Evolutionary conservation across 2,797 vertebrate species (phyloP).

Genomic region (Lateolabrax maculatus): DNA sequence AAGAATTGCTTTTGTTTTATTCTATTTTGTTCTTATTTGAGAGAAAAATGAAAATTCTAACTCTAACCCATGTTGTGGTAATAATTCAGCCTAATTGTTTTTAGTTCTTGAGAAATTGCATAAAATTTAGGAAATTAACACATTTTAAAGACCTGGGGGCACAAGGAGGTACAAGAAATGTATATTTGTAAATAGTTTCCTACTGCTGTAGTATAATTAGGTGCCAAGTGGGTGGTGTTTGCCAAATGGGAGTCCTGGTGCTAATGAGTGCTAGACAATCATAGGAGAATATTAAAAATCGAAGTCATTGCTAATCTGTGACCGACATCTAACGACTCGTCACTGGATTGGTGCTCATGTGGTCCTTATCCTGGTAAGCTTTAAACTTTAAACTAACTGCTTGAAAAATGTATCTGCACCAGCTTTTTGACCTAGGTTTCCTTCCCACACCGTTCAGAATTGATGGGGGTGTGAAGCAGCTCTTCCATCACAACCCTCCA

Average conservation of each 20-base stretch:
- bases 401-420: conserved; percentile 18
- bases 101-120: conserved; percentile 23
- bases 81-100: conserved; percentile 33
- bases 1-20: not conserved
- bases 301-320: conserved; percentile 18
- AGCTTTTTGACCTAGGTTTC: conserved; percentile 32
- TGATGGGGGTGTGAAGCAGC: conserved; percentile 51
- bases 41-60: not conserved
- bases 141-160: conserved; percentile 24
- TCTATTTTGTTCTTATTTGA: not conserved
- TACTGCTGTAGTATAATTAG: conserved; percentile 41
- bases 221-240: conserved; percentile 39
- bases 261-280: conserved; percentile 22
- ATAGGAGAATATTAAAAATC: conserved; percentile 20
- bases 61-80: not conserved
- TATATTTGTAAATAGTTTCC: conserved; percentile 37
- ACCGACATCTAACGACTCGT: conserved; percentile 24
- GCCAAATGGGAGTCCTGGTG: conserved; percentile 28
- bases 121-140: conserved; percentile 13
- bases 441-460: conserved; percentile 36
- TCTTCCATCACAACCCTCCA: conserved; percentile 65
- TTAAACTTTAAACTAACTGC: conserved; percentile 21
- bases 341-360: not conserved
- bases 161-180: conserved; percentile 12
- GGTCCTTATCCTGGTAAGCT: conserved; percentile 20